phyloP scores from a whole-genome alignment of 2,797 vertebrate species.

The Orientallactaga sibirica region DNA sequence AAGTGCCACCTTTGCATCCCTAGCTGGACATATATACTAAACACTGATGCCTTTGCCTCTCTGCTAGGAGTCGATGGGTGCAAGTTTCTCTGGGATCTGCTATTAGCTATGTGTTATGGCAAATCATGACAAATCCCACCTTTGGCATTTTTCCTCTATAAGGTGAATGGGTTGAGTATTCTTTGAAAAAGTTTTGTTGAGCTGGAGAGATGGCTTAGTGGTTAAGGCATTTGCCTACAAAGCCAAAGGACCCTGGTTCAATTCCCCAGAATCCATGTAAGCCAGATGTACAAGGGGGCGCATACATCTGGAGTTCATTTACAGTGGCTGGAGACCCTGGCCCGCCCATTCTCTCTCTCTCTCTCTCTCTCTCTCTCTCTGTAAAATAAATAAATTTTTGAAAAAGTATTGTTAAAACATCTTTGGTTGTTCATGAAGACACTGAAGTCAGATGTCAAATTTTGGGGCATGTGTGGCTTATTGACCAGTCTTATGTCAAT shows the following conservation, averaged over 20 bases:
- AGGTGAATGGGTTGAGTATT: not conserved
- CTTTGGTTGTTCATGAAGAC: not conserved
- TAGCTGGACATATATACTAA: not conserved
- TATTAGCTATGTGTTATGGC: not conserved
- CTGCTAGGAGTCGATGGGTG: not conserved
- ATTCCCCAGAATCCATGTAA: too few relatives aligned
- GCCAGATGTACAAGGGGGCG: too few relatives aligned
- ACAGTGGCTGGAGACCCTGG: too few relatives aligned
- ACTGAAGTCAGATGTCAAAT: slow-evolving; percentile 14
- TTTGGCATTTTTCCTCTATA: not conserved
- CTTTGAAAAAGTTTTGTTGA: not conserved
- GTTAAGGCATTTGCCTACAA: too few relatives aligned
- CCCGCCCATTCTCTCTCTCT: too few relatives aligned
- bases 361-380: too few relatives aligned
- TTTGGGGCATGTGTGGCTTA: not conserved
- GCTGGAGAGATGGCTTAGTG: too few relatives aligned
- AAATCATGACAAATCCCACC: not conserved
- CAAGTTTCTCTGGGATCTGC: not conserved
- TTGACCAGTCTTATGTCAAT: not conserved
- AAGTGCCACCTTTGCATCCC: not conserved
- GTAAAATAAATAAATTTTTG: too few relatives aligned
- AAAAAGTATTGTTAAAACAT: not conserved
- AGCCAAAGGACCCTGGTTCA: too few relatives aligned
- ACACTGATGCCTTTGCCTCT: not conserved
- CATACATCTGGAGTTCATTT: too few relatives aligned